Base-by-base conservation (phyloP, 1,140 invertebrate species). In the Trachymyrmex cornetzi region DNA sequence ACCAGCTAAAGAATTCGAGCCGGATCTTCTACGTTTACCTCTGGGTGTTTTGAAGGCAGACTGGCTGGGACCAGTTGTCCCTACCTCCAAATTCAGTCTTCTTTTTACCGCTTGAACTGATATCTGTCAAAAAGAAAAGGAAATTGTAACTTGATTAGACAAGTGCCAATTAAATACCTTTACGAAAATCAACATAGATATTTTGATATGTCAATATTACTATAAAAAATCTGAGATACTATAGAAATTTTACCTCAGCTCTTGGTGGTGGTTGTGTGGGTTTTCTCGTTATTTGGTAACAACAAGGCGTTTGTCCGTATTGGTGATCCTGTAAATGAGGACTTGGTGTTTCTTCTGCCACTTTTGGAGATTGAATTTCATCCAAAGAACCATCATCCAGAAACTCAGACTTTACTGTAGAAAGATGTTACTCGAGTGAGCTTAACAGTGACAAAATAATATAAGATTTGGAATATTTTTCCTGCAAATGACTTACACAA, bases 301-400 rank as follows among this genome's bases (percentile, higher is more conserved):
- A 96, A 92, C 97, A 96, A 92, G 97, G 97, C 75, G 97, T 98
- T 87, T 97, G 97, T 66, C 97, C 97, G 95, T 98, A 98, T 84
- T 97, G 98, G 94, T 98, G 98, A 95, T 98, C 98, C 86, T 98
- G 96, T 86, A 98, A 96, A 95, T 98, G 98, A 72, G 97, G 97
- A 95, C 97, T 97, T 86, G 97, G 97, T 89, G 95, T 95, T 67
- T 95, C 95, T 69, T 95, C 95, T 0, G 94, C 93, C 14, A 95
- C 90, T 81, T 95, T 95, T 85, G 94, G 94, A 61, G 93, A 79
- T 89, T 95, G 94, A 2, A 93, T 85, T 81, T 95, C 95, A 53
- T 95, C 94, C 77, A 94, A 91, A 19, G 94, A 93, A 64, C 93
- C 93, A 74, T 95, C 93, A n/a, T 95, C 95, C 69, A 95, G 87